Percentiles rank a stretch among this genome's conserved stretches.
Evolutionary conservation across 2,888 invertebrate species (phyloP).

Genomic region (Koerneria pararmatus): DNA sequence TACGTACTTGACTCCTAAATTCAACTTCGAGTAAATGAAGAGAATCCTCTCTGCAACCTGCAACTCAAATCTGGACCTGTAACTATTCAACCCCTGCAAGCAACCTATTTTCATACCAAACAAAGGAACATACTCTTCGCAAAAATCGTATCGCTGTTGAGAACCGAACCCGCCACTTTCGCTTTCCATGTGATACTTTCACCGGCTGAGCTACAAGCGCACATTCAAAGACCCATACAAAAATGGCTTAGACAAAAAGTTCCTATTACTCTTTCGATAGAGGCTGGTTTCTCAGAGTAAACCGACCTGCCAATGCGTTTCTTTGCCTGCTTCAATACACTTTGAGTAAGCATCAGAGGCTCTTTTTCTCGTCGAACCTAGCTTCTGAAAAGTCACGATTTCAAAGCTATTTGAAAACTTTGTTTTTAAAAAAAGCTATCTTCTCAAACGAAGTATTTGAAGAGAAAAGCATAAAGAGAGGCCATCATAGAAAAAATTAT

Average conservation of each 20-base stretch:
- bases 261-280: too few relatives aligned
- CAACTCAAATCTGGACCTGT: constrained; percentile 60
- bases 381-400: too few relatives aligned
- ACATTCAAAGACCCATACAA: too few relatives aligned
- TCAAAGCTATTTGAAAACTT: too few relatives aligned
- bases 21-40: constrained; percentile 93
- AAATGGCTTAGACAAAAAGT: too few relatives aligned
- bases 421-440: too few relatives aligned
- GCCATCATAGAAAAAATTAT: too few relatives aligned
- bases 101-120: not conserved
- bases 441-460: too few relatives aligned
- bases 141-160: not conserved
- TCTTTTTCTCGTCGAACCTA: constrained; percentile 16
- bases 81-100: not conserved
- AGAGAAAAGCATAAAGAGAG: too few relatives aligned
- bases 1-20: constrained; percentile 85
- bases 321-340: constrained; percentile 2
- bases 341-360: constrained; percentile 15
- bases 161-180: not conserved
- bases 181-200: not conserved
- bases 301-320: constrained; percentile 34
- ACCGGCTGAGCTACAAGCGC: too few relatives aligned
- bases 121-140: not conserved
- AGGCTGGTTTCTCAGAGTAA: not conserved
- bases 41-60: constrained; percentile 85